Evolutionary conservation across 1,140 invertebrate species (phyloP), one percentile per base, ranked within the genome.

Genomic region (Drosophila funebris): DNA sequence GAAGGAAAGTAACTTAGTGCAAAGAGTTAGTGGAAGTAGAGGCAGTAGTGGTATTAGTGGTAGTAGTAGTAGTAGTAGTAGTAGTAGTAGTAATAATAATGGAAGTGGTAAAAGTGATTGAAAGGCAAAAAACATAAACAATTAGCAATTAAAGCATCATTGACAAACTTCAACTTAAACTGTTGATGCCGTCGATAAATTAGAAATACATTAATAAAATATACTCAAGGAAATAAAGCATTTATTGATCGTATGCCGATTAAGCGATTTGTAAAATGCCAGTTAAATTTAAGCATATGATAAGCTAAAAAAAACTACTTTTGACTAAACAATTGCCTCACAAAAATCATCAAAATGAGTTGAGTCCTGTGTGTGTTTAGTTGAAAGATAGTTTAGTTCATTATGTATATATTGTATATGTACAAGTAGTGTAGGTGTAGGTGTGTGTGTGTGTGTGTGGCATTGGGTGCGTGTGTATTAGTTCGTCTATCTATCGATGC

Each of bases 341-440:
- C 84, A 89, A 89, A 88, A 89, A 89, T 89, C 84, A 89, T 89
- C 84, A 89, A 89, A 85, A 68, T 73, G 37, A 33, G 29, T 52
- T 61, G 57, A 57, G 41, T 67, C 44, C 18, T 39, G 71, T 78
- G 69, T 68, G 18, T 14, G 31, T 53, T 62, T 44, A 43, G 41
- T 70, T 31, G 16, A 27, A 20, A 41, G 11, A 58, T 37, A 22
- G 13, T 22, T 56, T 4, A 37, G 22, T 14, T 43, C 16, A 36
- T 39, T 36, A 57, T 57, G 36, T 56, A 22, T 68, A 24, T 20
- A 61, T 57, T 56, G 14, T 68, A 24, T 20, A 61, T 57, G 14
- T 67, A 60, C 33, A 56, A 46, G 41, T 48, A 31, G 20, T 67
- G 52, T 43, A 39, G 7, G n/a, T 36, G 33, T 57, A 16, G 0